These are phyloP conservation scores for Scolanthus callimorphus DNA, from an alignment of 92 coral and sea anemone genomes.

Conservation along the genomic window DNA sequence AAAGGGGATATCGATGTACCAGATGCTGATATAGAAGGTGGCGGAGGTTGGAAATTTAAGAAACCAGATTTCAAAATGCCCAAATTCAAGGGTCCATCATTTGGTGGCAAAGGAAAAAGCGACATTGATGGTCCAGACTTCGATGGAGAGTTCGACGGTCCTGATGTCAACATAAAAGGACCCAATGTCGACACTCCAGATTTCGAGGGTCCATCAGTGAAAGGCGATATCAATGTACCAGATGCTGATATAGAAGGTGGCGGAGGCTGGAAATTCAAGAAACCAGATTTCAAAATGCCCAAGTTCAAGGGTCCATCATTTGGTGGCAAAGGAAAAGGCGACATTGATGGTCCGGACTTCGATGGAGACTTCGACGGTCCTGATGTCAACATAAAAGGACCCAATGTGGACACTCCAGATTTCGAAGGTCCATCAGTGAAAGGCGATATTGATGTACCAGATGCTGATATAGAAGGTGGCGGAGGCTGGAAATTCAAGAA, in stretches of 20 bases:
- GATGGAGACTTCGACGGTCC: neutral
- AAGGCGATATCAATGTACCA: conserved; percentile 13
- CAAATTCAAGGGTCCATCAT: too few species aligned
- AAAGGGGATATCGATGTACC: too few species aligned
- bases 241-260: conserved; percentile 3
- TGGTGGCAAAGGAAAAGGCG: conserved; percentile 1
- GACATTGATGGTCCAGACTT: neutral
- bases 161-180: conserved; percentile 6
- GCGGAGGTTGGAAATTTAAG: too few species aligned
- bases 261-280: neutral
- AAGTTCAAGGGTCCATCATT: conserved; percentile 6
- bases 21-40: too few species aligned
- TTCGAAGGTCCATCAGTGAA: conserved; percentile 13
- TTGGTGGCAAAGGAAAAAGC: conserved; percentile 1
- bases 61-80: too few species aligned
- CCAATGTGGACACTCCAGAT: neutral
- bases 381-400: neutral
- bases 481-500: too few species aligned
- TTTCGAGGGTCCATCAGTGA: conserved; percentile 3
- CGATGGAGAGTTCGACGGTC: neutral
- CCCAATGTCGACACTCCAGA: conserved; percentile 4
- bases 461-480: conserved; percentile 11
- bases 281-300: conserved; percentile 12
- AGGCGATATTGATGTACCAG: conserved; percentile 2
- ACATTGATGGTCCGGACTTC: conserved; percentile 12